Base-by-base conservation (phyloP, 2,888 invertebrate species). In the Eretmocerus hayati region DNA sequence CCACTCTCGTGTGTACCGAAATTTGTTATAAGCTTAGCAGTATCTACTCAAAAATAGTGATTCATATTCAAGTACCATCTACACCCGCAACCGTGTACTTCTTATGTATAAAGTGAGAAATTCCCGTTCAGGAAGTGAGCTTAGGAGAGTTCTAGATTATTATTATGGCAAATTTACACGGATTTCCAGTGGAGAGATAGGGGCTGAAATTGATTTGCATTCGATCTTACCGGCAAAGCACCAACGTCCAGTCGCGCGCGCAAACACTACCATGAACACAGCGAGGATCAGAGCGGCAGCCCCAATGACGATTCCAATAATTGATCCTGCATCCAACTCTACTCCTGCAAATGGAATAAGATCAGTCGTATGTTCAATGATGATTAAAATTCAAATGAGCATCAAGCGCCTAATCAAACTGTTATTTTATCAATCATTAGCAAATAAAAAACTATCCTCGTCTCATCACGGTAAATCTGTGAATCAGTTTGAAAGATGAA, bases 161-260 rank as follows among this genome's bases (percentile, higher is more conserved):
- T 33, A 38, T 19, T 42, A 19, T 38, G 13, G 30, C 20, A 23
- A 23, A 43, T 45, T 48, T 37, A 19, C 16, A 32, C 30, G 20
- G 33, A 21, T 5, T 39, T 20, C 22, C 15, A 40, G 30, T 19
- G 3, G 15, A 48, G 30, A 30, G 33, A 35, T 15, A 35, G 20
- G 33, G 11, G 21, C n/a, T n/a, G 30, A 11, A 22, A 36, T 9
- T 5, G 15, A 37, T 33, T 30, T 0, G 32, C 33, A 54, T 20
- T 23, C 2, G 37, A 44, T 38, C 45, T 84, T 74, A 89, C 89
- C 88, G 72, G 84, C 85, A 72, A 90, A 90, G 74, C 89, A 90
- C 88, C 89, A 89, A 70, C 86, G 78, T 63, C 86, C 86, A 53
- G 87, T 87, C 53, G 84, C 83, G 61, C 86, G 82, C 42, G 90